Evolutionary conservation across 30 jellyfish, hydroid and myxozoan genomes (phyloP), one percentile per base, ranked within the genome.

Genomic region (Clytia hemisphaerica): DNA sequence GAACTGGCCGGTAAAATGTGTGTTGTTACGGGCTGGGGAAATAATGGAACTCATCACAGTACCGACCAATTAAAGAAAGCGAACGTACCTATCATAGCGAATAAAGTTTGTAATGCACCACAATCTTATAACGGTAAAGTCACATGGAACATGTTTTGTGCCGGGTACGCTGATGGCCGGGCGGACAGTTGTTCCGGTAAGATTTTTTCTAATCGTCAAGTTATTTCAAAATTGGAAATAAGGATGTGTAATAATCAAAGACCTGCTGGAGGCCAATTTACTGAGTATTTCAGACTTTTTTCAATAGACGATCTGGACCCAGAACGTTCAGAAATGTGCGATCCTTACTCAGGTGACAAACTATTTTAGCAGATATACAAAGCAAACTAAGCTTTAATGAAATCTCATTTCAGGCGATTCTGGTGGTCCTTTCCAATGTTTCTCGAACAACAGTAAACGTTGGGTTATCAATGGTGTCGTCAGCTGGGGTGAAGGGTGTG

Each of bases 401-500:
- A n/a, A n/a, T n/a, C n/a, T n/a, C n/a, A n/a, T n/a, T n/a, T n/a
- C 26, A 49, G 96, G 96, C 4, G 96, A 85, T 44, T 85, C 96
- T 22, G 96, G 96, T 31, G 96, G 96, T 45, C 96, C 96, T 10
- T 51, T 85, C 58, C 96, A 85, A 72, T 85, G 96, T 37, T 37
- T 81, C 37, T 67, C 48, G 25, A 47, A 37, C 18, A 72, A 58
- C 59, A 70, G 82, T 31, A 59, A 77, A 10, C 81, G 70, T 71
- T 85, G 92, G 92, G 79, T 75, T 5, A 49, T 85, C 33, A 53
- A 85, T 70, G 96, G 96, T 18, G 83, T 85, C 15, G 78, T 90
- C 30, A 85, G 96, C 58, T 85, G 96, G 96, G 96, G 96, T 6
- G 59, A 81, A 9, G 96, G 96, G 7, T 85, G 96, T 62, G 96